Conservation (phyloP, 1,140 invertebrate genomes). For the Saccostrea glomerata region DNA sequence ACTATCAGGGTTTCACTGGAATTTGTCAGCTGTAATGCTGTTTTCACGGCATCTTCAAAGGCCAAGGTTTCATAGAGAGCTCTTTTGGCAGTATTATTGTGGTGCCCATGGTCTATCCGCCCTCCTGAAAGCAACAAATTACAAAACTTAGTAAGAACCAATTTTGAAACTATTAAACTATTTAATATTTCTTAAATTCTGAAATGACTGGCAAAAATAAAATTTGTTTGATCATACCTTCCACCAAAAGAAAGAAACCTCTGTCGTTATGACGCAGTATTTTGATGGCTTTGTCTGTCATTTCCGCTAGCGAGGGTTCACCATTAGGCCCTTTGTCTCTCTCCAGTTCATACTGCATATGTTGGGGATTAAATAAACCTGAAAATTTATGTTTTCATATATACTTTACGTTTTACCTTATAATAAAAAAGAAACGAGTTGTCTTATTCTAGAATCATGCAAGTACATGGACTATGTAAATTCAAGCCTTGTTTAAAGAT, state of each 20-base stretch:
- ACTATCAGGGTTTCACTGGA: constrained; percentile 88
- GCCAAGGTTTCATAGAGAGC: constrained; percentile 89
- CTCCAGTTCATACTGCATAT: constrained; percentile 87
- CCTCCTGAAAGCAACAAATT: constrained; percentile 70
- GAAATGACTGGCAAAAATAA: too few species aligned
- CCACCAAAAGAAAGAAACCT: constrained; percentile 93
- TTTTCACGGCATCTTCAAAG: constrained; percentile 86
- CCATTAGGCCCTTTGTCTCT: constrained; percentile 81
- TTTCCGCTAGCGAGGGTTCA: constrained; percentile 86
- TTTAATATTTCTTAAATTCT: too few species aligned
- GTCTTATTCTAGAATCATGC: too few species aligned
- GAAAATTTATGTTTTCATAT: background rate
- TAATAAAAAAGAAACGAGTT: too few species aligned
- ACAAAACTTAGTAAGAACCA: background rate
- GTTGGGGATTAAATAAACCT: constrained; percentile 86
- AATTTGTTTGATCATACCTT: constrained; percentile 82
- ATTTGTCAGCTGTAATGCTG: constrained; percentile 82
- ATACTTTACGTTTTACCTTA: too few species aligned
- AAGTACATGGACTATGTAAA: too few species aligned
- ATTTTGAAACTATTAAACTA: too few species aligned
- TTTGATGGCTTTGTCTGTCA: constrained; percentile 92
- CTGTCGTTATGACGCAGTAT: constrained; percentile 87
- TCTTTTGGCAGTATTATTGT: constrained; percentile 87
- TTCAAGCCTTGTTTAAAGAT: too few species aligned
- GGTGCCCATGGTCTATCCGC: constrained; percentile 92